Base-by-base conservation (phyloP, 2,797 vertebrate genomes). In the Pseudochirops corinnae region DNA sequence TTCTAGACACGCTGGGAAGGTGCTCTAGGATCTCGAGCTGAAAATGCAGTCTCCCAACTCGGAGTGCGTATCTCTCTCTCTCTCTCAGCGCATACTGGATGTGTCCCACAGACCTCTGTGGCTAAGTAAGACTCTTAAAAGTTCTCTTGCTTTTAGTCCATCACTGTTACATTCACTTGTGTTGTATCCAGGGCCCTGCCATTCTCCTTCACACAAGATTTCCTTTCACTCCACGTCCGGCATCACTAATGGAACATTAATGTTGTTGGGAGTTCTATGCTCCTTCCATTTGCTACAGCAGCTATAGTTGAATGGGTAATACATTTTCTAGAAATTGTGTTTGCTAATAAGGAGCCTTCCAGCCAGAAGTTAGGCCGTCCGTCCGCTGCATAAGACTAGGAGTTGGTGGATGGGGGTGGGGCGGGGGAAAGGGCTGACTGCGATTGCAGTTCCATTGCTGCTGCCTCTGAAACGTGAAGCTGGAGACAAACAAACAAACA, bases 121-220 rank as follows among this genome's bases (percentile, higher is more conserved):
- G 98, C 98, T 97, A 91, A 97, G 98, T 98, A 98, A 98, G 98
- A 99, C 98, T 98, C 96, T 95, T 97, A 93, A 50, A 98, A 97
- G 98, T 98, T 98, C 98, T 97, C 97, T 98, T 97, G 97, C 97
- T 97, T 98, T 98, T 96, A 97, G 98, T 98, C 97, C 50, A 87
- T 98, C 98, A 97, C 98, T 98, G 98, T 98, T 98, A 98, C 98
- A 98, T 98, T 98, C 98, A 87, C 98, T 98, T 98, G 98, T 98
- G 98, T 98, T 26, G 39, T 98, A 98, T 97, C 97, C 93, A 0
- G 96, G 97, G 97, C 98, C 97, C 97, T 96, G 97, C 98, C 96
- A 98, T 98, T 96, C 96, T 98, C 98, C 98, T 98, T 98, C 98
- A 98, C 98, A 62, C 94, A 92, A 97, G 92, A 97, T 97, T 97